These are phyloP conservation scores for Ondatra zibethicus DNA, from an alignment of 2,113 vertebrate genomes.

Conservation along the genomic window DNA sequence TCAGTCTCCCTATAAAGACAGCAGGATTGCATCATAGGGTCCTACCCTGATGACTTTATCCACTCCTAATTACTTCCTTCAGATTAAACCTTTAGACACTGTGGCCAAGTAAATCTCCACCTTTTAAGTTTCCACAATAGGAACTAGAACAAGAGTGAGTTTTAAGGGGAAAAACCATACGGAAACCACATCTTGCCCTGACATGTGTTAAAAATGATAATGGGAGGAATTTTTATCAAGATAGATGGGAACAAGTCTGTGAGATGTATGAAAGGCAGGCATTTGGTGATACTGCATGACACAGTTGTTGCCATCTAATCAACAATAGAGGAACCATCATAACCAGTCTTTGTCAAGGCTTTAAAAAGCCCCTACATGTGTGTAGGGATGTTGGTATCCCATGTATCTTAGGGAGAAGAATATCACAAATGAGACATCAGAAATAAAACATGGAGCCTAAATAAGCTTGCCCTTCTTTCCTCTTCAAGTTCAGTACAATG, in stretches of 20 bases:
- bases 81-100: neutral
- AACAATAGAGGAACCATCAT: too few species aligned
- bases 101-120: neutral
- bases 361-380: neutral
- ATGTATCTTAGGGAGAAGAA: neutral
- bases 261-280: neutral
- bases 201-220: neutral
- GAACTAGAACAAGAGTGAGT: neutral
- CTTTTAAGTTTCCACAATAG: neutral
- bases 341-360: neutral
- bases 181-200: rapidly evolving
- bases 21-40: neutral
- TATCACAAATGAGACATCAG: neutral
- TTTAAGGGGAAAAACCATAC: neutral
- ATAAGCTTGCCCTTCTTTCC: neutral
- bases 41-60: neutral
- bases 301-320: rapidly evolving
- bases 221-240: too few species aligned
- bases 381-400: neutral
- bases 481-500: neutral
- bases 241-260: neutral
- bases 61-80: neutral
- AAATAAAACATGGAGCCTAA: too few species aligned
- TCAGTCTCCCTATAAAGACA: neutral
- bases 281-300: rapidly evolving